Percentiles rank a stretch among this genome's conserved stretches.
These are phyloP conservation scores for cat (Felis catus) DNA, from an alignment of 2,113 vertebrate species.

Conservation along the genomic window DNA sequence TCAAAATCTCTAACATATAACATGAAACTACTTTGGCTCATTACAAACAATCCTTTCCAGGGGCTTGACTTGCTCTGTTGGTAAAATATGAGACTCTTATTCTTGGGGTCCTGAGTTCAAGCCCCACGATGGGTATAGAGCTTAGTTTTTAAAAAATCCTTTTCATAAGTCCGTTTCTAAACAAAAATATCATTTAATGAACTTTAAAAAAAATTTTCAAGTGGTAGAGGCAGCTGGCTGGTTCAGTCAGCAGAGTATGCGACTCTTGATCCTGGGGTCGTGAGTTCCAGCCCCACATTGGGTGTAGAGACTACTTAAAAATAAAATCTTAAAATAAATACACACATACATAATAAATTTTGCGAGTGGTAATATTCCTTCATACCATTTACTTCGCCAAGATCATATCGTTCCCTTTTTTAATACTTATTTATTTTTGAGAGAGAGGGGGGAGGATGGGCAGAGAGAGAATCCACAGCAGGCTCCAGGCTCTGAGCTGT, in stretches of 20 bases:
- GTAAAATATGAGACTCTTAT: not conserved
- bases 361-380: slow-evolving; percentile 11
- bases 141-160: not conserved
- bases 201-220: not conserved
- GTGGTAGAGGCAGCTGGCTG: not conserved
- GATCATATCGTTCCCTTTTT: too few species aligned
- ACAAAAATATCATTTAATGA: slow-evolving; percentile 31
- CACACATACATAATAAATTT: not conserved
- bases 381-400: slow-evolving; percentile 18
- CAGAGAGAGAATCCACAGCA: too few species aligned
- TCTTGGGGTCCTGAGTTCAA: not conserved
- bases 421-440: too few species aligned
- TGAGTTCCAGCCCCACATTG: not conserved
- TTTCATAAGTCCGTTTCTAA: slow-evolving; percentile 51
- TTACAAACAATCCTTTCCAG: not conserved
- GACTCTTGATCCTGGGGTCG: not conserved
- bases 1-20: slow-evolving; percentile 31
- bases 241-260: not conserved
- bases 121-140: not conserved
- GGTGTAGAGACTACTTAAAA: not conserved
- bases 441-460: too few species aligned
- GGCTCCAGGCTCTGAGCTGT: too few species aligned
- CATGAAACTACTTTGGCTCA: slow-evolving; percentile 1
- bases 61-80: not conserved
- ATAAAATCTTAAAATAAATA: not conserved